Conservation (phyloP, 2,113 vertebrate species). For the Lota lota region DNA sequence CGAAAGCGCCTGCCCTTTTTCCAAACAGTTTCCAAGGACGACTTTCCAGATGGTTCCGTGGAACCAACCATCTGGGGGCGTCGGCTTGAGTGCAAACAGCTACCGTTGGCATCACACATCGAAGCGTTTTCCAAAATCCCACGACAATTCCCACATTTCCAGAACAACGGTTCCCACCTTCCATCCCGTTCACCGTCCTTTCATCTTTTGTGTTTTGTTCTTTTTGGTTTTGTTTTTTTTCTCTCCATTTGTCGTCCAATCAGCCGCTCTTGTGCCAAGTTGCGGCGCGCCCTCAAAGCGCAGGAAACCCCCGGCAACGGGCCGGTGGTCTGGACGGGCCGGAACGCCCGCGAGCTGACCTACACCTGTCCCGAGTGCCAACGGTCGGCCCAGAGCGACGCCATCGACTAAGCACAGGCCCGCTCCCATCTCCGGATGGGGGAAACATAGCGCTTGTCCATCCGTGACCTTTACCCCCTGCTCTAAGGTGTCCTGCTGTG, state of each 20-base stretch:
- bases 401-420: constrained; percentile 40
- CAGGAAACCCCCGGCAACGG: constrained; percentile 62
- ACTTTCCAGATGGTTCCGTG: no score
- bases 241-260: constrained; percentile 33
- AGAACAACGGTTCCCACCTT: constrained; percentile 6
- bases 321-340: constrained; percentile 60
- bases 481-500: no score
- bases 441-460: neutral
- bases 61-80: no score
- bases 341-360: constrained; percentile 63
- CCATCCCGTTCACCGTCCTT: neutral
- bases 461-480: neutral
- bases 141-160: neutral
- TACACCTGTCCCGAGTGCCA: constrained; percentile 76
- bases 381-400: constrained; percentile 54
- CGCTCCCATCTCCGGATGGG: neutral
- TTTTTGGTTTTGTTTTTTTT: constrained; percentile 1
- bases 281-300: constrained; percentile 63
- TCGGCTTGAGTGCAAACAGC: no score
- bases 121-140: no score
- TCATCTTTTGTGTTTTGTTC: constrained; percentile 21
- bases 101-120: no score
- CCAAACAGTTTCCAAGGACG: no score
- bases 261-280: constrained; percentile 68
- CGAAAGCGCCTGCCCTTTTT: no score